Conservation (phyloP, 2,888 invertebrate genomes). For the Sphinx pinastri region DNA sequence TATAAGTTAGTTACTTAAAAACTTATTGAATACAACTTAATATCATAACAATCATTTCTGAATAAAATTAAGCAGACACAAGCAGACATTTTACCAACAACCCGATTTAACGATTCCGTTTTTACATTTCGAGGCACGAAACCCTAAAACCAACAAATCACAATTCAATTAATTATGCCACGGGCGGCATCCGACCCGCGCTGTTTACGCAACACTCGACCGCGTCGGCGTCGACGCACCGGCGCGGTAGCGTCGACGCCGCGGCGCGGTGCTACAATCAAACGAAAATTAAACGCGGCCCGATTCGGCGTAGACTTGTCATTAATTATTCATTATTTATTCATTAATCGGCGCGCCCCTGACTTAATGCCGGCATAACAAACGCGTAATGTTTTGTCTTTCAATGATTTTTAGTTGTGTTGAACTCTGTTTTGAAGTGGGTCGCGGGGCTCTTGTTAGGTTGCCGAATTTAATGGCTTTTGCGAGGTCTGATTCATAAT, state of each 20-base stretch:
- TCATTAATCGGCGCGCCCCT: slow-evolving; percentile 54
- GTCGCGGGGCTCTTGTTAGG: neutral
- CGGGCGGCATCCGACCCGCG: slow-evolving; percentile 34
- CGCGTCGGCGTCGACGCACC: slow-evolving; percentile 34
- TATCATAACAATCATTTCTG: no score
- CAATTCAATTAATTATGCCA: slow-evolving; percentile 24
- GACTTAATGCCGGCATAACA: slow-evolving; percentile 64
- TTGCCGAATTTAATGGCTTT: neutral
- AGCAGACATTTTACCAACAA: neutral
- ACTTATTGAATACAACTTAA: no score
- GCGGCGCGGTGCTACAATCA: slow-evolving; percentile 52
- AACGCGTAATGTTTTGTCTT: slow-evolving; percentile 41
- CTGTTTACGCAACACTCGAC: slow-evolving; percentile 51
- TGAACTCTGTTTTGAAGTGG: slow-evolving; percentile 31
- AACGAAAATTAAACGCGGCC: slow-evolving; percentile 64
- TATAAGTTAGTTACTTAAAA: no score
- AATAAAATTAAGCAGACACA: no score
- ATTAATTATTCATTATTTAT: slow-evolving; percentile 59
- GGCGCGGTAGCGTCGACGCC: slow-evolving; percentile 36
- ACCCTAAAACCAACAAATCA: slow-evolving; percentile 12
- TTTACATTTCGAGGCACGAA: no score
- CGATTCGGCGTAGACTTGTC: slow-evolving; percentile 58
- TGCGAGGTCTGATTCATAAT: neutral
- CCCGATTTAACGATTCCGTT: no score
- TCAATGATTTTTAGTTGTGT: slow-evolving; percentile 42